Conservation (phyloP, 2,797 vertebrate species). For the Tadarida brasiliensis region DNA sequence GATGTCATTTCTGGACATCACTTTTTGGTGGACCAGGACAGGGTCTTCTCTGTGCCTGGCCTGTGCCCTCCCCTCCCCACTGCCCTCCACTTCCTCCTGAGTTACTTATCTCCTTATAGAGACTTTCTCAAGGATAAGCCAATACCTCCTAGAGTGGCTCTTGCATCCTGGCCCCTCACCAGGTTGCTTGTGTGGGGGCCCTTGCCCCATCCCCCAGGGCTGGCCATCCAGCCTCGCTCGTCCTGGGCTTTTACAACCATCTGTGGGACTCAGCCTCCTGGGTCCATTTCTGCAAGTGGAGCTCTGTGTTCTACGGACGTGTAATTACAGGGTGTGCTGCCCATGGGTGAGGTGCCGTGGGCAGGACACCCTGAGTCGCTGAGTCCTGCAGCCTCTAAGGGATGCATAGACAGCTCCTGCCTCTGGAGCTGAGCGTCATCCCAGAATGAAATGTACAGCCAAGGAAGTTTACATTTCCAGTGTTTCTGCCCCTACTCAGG, state of each 20-base stretch:
- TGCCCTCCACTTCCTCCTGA: too few relatives aligned
- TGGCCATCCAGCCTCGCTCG: not conserved
- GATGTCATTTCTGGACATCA: not conserved
- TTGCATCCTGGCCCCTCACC: not conserved
- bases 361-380: not conserved
- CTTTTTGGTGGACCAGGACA: not conserved
- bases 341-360: rapidly evolving
- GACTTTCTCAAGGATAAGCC: not conserved
- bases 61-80: not conserved
- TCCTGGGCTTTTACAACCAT: too few relatives aligned
- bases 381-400: rapidly evolving
- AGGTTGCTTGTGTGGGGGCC: not conserved
- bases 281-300: rapidly evolving
- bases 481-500: too few relatives aligned
- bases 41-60: not conserved
- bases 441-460: not conserved
- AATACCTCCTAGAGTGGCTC: not conserved
- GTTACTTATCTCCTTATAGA: not conserved
- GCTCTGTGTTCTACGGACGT: rapidly evolving
- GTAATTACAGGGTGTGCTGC: not conserved
- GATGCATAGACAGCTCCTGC: not conserved
- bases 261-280: not conserved
- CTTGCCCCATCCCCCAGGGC: too few relatives aligned
- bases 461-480: rapidly evolving
- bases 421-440: not conserved